phyloP scores from a whole-genome alignment of 2,113 vertebrate genomes.

The Fregetta grallaria region DNA sequence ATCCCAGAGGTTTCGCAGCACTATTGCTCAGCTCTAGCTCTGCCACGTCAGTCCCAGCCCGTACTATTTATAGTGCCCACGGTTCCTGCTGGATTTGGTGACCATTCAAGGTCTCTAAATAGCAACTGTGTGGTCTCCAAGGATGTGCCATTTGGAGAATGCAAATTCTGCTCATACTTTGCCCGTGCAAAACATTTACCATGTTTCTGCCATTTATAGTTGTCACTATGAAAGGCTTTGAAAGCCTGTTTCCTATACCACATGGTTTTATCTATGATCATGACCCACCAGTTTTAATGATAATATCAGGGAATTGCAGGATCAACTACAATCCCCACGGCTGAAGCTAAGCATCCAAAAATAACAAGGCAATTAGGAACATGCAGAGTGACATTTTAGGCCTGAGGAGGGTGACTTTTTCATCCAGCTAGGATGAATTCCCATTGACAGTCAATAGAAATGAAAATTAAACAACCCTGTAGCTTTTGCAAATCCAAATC shows the following conservation, averaged over 20 bases:
- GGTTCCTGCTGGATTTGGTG: not conserved
- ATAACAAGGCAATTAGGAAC: slow-evolving; percentile 33
- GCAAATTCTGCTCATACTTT: not conserved
- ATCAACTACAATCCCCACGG: not conserved
- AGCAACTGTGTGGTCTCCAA: not conserved
- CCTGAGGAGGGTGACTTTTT: not conserved
- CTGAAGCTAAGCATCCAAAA: slow-evolving; percentile 23
- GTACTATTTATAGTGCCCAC: not conserved
- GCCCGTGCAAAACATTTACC: not conserved
- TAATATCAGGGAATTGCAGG: not conserved
- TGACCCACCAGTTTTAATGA: not conserved
- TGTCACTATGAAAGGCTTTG: not conserved
- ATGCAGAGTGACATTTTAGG: not conserved
- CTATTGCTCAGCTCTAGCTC: not conserved
- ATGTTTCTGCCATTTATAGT: not conserved
- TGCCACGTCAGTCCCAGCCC: not conserved
- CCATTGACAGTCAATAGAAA: not conserved
- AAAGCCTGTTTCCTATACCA: not conserved
- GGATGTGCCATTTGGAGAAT: not conserved
- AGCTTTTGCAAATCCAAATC: not conserved
- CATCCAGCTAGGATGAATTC: not conserved
- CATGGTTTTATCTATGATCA: not conserved
- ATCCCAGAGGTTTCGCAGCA: not conserved
- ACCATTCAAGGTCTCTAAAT: not conserved
- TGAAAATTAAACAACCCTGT: not conserved